Evolutionary conservation across 2,888 invertebrate genomes (phyloP), one percentile per base, ranked within the genome.

Genomic region (Lasioglossum vierecki): DNA sequence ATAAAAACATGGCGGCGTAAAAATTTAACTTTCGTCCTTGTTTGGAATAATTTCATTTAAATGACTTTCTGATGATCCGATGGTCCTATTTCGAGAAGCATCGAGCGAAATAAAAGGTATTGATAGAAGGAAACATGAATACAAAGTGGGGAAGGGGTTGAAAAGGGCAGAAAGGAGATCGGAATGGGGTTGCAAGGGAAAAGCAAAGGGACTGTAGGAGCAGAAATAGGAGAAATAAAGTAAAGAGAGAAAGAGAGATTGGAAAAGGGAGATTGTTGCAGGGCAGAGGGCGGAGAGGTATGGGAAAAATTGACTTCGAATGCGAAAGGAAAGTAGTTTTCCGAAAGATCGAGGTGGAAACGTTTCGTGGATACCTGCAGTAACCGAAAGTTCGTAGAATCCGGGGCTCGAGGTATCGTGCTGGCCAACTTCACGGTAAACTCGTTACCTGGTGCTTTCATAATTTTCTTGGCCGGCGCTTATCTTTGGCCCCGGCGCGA

Each of bases 391-490:
- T 73, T 49, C 22, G 13, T 30, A 11, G 30, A 22, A 75, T n/a
- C 30, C 39, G 22, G 30, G 11, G 4, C 13, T 41, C 39, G 44
- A 30, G 44, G 44, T 80, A 80, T n/a, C 66, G 49, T 35, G 4
- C 22, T 9, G 26, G 57, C n/a, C 70, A 70, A 78, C 77, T 78
- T 78, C 41, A 26, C 71, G 63, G 71, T 72, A 77, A 72, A 71
- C 63, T 63, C 78, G 49, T 72, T 68, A 70, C 39, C 35, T 30
- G 46, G 18, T 8, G 76, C 44, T 57, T 71, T 71, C 49, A 44
- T 78, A 81, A 81, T 78, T 81, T 81, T 22, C 78, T 78, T 49
- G 81, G 30, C 22, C 76, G n/a, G 18, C 39, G 46, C 71, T 81
- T 78, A 81, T 63, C 78, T 46, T 72, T 49, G 60, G 60, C 46